Conservation (phyloP, 1,140 invertebrate species). For the Tetragnatha versicolor region DNA sequence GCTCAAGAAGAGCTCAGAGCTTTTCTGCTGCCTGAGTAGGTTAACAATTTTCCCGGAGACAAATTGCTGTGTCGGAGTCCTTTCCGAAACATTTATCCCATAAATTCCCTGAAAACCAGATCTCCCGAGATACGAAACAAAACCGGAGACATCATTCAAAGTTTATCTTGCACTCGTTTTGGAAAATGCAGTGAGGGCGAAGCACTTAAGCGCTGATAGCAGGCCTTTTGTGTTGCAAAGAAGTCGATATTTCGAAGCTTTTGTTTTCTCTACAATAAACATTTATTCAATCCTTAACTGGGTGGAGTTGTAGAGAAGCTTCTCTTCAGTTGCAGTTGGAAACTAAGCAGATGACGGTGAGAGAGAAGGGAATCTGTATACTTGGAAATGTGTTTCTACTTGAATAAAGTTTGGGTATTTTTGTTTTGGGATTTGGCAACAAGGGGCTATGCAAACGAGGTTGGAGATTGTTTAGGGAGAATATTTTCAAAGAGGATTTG, state of each 20-base stretch:
- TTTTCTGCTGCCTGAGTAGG: neutral
- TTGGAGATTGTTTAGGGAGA: too few relatives aligned
- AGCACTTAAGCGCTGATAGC: neutral
- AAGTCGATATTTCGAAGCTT: constrained; percentile 21
- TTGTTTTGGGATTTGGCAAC: too few relatives aligned
- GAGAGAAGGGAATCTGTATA: too few relatives aligned
- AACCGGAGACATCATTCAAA: constrained; percentile 31
- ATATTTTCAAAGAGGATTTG: too few relatives aligned
- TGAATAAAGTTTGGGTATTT: too few relatives aligned
- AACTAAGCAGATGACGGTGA: too few relatives aligned
- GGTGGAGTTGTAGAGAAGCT: too few relatives aligned
- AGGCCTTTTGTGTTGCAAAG: neutral
- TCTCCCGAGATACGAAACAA: constrained; percentile 24
- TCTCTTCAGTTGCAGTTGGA: too few relatives aligned
- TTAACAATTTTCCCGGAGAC: constrained; percentile 18
- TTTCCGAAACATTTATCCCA: constrained; percentile 33
- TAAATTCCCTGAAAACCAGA: constrained; percentile 18
- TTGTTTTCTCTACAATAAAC: constrained; percentile 30
- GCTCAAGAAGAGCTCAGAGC: neutral
- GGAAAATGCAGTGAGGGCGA: neutral
- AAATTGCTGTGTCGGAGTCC: neutral
- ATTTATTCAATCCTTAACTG: constrained; percentile 23
- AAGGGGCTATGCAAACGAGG: too few relatives aligned
- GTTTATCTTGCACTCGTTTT: constrained; percentile 13
- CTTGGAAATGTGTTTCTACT: too few relatives aligned